phyloP scores from a whole-genome alignment of 2,113 vertebrate genomes.

The human (Homo sapiens) region DNA sequence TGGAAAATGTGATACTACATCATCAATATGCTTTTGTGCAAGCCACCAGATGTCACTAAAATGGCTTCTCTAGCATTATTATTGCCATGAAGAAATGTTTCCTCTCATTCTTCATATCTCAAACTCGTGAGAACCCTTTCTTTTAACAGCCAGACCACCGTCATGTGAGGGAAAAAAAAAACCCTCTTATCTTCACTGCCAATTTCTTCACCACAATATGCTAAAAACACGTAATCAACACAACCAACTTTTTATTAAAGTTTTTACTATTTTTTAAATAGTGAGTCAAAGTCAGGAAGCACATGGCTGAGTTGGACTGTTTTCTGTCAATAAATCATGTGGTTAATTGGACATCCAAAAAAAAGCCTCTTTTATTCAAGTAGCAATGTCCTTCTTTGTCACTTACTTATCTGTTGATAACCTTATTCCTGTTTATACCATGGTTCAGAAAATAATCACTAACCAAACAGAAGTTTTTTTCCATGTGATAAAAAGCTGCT shows the following conservation, averaged over 20 bases:
- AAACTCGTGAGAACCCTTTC: not conserved
- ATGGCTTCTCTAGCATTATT: not conserved
- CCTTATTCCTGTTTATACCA: not conserved
- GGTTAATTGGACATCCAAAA: not conserved
- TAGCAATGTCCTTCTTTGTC: not conserved
- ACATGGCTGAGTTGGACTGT: not conserved
- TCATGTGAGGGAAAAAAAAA: not conserved
- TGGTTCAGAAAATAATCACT: not conserved
- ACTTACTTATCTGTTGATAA: not conserved
- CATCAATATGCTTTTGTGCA: not conserved
- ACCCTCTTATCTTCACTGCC: not conserved
- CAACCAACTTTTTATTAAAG: not conserved
- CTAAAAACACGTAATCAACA: not conserved
- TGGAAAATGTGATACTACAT: not conserved
- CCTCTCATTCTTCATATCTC: not conserved
- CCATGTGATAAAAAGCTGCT: not conserved
- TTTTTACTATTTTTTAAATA: not conserved
- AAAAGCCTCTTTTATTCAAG: conserved; percentile 3
- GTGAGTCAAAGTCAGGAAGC: not conserved
- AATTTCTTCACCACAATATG: not conserved
- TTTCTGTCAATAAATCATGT: conserved; percentile 3
- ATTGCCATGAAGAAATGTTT: not conserved
- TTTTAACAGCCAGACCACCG: not conserved
- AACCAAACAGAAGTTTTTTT: conserved; percentile 10
- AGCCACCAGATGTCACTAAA: not conserved